Conservation (phyloP, 2,113 vertebrate species). For the Uria lomvia region DNA sequence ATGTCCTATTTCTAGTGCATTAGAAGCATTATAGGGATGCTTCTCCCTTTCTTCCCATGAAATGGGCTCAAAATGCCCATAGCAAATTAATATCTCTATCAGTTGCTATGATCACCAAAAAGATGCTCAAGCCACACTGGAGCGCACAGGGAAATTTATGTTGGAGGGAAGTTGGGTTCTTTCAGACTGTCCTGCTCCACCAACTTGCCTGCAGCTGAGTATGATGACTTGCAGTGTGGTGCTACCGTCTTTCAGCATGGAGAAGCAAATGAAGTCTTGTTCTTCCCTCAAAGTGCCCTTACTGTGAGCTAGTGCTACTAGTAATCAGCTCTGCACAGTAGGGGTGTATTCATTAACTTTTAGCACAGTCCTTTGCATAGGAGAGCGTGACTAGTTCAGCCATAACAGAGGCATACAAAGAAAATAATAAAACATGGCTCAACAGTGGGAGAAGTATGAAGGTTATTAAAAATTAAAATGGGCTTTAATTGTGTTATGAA, state of each 20-base stretch:
- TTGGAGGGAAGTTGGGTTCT: neutral
- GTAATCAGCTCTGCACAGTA: neutral
- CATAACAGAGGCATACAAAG: neutral
- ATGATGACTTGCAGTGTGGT: neutral
- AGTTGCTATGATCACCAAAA: neutral
- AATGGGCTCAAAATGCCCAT: neutral
- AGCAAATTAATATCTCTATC: neutral
- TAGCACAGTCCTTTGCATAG: neutral
- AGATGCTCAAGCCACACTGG: neutral
- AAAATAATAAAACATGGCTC: neutral
- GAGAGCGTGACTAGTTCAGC: neutral
- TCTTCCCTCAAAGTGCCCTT: neutral
- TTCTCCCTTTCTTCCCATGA: neutral
- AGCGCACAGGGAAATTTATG: accelerated
- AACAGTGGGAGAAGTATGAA: neutral
- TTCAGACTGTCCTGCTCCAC: neutral
- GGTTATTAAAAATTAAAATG: neutral
- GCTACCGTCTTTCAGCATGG: neutral
- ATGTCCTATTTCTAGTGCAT: neutral
- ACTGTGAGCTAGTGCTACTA: neutral
- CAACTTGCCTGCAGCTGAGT: neutral
- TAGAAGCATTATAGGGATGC: neutral
- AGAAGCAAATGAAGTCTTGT: neutral
- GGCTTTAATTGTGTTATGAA: neutral
- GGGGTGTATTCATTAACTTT: neutral